Percentiles rank a stretch among this genome's conserved stretches.
Conservation (phyloP, 2,888 invertebrate genomes). For the Camptogramma bilineatum region DNA sequence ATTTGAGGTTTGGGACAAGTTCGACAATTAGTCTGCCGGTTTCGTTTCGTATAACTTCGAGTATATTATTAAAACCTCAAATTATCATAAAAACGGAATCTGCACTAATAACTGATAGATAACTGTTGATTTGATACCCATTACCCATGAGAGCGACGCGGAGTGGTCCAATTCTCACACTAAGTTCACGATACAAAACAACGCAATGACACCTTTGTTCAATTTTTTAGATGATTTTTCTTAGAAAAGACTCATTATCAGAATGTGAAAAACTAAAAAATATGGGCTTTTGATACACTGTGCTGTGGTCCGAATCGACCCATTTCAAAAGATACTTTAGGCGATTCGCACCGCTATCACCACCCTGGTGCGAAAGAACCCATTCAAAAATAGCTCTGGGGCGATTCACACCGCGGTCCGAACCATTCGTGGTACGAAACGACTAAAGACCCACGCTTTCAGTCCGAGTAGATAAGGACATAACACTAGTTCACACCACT, state of each 20-base stretch:
- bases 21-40: too few species aligned
- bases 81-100: neutral
- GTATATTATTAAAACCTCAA: neutral
- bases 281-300: too few species aligned
- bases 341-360: too few species aligned
- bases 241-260: neutral
- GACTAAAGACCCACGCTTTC: too few species aligned
- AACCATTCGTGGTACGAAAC: too few species aligned
- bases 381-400: too few species aligned
- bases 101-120: conserved; percentile 11
- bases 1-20: too few species aligned
- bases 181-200: neutral
- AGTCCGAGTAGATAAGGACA: neutral
- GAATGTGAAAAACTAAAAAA: neutral
- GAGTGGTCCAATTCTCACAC: conserved; percentile 27
- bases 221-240: neutral
- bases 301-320: too few species aligned
- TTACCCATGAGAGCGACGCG: conserved; percentile 4
- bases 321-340: too few species aligned
- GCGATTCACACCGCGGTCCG: too few species aligned
- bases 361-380: too few species aligned
- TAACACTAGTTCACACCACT: neutral
- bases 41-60: too few species aligned
- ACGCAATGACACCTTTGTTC: conserved; percentile 7
- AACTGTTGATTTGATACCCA: neutral